Evolutionary conservation across 2,888 invertebrate genomes (phyloP), one percentile per base, ranked within the genome.

Genomic region (Leptopterna dolabrata): DNA sequence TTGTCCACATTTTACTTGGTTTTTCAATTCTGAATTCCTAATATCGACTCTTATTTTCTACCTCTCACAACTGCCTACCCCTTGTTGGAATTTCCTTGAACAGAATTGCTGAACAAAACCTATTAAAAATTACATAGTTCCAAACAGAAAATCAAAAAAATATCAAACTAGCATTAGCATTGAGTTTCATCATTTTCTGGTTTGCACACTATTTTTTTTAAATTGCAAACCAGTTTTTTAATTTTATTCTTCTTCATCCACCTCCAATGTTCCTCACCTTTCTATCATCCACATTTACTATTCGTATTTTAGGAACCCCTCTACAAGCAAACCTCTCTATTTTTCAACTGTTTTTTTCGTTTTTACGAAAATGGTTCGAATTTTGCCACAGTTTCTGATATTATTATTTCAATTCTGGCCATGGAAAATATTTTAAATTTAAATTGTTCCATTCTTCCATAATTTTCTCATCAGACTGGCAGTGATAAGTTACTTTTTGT

Each of bases 311-410:
- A 63, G 55, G 70, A 30, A 76, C 70, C 43, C 63, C 71, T 43
- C 78, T 86, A 36, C 78, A 30, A 80, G 36, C 14, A 51, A 45
- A 78, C 76, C 55, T 86, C 86, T 86, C 86, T 86, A 86, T 78
- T 78, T 78, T 80, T 30, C n/a, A 19, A 0, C 27, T 71, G 30
- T 36, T 63, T 11, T 84, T 55, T 80, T 86, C 27, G 30, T 85
- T 85, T 86, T 55, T 63, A 78, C 86, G 86, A 86, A 86, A 63
- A 86, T 86, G 86, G 86, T 86, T 86, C 86, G 86, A 86, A 86
- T 78, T 80, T 85, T 78, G 45, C 29, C 63, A 63, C 86, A 78
- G 1, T 63, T 63, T 41, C 51, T 78, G 29, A 36, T 29, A 47
- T 71, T 84, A 24, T 84, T 1, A 36, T 73, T 73, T 73, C 9